A percentile compares a stretch with the other conserved stretches of the same genome.
Evolutionary conservation across 2,797 vertebrate species (phyloP).

Genomic region (Melanotaenia nigrans): DNA sequence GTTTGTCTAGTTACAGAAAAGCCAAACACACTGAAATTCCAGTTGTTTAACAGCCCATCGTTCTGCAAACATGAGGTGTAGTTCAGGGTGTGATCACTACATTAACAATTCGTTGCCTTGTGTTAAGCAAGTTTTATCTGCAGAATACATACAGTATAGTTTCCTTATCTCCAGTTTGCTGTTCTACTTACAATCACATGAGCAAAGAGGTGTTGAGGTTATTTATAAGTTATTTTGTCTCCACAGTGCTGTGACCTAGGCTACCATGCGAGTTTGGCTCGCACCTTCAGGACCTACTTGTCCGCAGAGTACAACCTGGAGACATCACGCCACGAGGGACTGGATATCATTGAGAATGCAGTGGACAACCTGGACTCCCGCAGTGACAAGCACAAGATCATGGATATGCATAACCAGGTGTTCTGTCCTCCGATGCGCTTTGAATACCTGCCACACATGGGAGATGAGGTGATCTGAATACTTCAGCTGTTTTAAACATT

Average conservation of each 20-base stretch:
- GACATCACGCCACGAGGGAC: slow-evolving; percentile 95
- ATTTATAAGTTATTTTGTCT: slow-evolving; percentile 11
- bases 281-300: slow-evolving; percentile 96
- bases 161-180: background rate
- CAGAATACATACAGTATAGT: background rate
- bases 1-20: slow-evolving; percentile 5
- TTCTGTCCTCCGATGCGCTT: slow-evolving; percentile 98
- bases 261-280: slow-evolving; percentile 94
- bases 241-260: slow-evolving; percentile 95
- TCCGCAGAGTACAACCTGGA: slow-evolving; percentile 98
- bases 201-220: background rate
- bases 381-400: slow-evolving; percentile 97
- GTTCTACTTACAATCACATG: background rate
- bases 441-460: slow-evolving; percentile 99
- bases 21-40: background rate
- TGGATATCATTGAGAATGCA: slow-evolving; percentile 94
- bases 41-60: background rate
- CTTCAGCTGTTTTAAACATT: background rate
- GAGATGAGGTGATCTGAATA: slow-evolving; percentile 89
- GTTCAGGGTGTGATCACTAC: background rate
- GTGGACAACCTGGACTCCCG: slow-evolving; percentile 97
- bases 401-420: slow-evolving; percentile 99
- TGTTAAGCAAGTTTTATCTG: background rate
- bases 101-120: background rate
- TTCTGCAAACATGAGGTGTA: background rate